A percentile compares a stretch with the other conserved stretches of the same genome.
These are phyloP conservation scores for Ammodytes marinus DNA, from an alignment of 2,113 vertebrate genomes.

Conservation along the genomic window DNA sequence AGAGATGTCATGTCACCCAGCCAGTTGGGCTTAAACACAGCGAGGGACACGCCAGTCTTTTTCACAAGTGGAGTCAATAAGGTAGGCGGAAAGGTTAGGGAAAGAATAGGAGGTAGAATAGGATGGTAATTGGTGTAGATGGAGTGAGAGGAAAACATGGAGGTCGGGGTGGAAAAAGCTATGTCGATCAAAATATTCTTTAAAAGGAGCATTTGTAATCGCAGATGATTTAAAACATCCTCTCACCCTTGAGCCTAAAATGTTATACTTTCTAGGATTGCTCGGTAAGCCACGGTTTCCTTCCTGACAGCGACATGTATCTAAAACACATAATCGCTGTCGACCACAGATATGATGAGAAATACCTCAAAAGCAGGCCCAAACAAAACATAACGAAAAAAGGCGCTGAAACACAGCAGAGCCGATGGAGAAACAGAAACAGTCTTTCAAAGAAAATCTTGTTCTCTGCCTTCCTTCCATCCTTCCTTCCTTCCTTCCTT, in stretches of 20 bases:
- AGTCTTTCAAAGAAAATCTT: background rate
- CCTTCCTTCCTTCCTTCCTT: background rate
- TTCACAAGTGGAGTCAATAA: background rate
- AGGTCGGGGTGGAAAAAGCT: constrained; percentile 11
- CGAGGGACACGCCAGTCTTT: background rate
- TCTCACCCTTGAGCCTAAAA: constrained; percentile 12
- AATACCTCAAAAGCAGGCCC: constrained; percentile 10
- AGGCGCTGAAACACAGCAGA: constrained; percentile 21
- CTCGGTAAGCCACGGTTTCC: constrained; percentile 42
- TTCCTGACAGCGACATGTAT: constrained; percentile 31
- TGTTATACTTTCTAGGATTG: constrained; percentile 27
- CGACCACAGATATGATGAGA: constrained; percentile 41
- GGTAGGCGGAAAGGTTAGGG: background rate
- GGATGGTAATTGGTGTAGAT: background rate
- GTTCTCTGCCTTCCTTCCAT: background rate
- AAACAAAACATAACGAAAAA: constrained; percentile 42
- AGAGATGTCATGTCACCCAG: constrained; percentile 1
- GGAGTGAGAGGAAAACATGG: constrained; percentile 14
- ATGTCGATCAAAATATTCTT: constrained; percentile 30
- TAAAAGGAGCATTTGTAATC: constrained; percentile 11
- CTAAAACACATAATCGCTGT: constrained; percentile 54
- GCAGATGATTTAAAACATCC: constrained; percentile 33
- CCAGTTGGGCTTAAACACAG: background rate
- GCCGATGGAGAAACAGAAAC: constrained; percentile 24
- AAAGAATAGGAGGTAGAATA: background rate